phyloP scores from a whole-genome alignment of 2,797 vertebrate genomes.

The Crenuchus spilurus region DNA sequence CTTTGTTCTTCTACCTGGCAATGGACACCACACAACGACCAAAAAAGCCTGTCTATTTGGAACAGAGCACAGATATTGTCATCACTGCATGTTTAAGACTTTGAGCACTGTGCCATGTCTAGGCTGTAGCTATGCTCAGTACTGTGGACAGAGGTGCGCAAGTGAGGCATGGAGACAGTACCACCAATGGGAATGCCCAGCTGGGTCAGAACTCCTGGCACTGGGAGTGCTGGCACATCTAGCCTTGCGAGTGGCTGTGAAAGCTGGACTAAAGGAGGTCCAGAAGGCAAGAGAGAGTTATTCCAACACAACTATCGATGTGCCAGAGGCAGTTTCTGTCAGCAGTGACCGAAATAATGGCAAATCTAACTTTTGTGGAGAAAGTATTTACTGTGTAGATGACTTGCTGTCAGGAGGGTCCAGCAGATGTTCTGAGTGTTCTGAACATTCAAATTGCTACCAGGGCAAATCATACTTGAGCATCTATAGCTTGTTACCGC shows the following conservation, averaged over 20 bases:
- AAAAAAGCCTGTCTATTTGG: slow-evolving; percentile 52
- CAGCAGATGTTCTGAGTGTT: slow-evolving; percentile 29
- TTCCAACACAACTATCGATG: background rate
- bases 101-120: slow-evolving; percentile 79
- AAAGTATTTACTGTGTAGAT: background rate
- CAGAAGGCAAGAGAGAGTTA: slow-evolving; percentile 51
- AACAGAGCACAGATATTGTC: slow-evolving; percentile 82
- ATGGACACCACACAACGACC: slow-evolving; percentile 43
- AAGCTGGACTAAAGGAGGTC: slow-evolving; percentile 78
- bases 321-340: background rate
- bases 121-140: slow-evolving; percentile 85
- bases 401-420: slow-evolving; percentile 12
- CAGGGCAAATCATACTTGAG: slow-evolving; percentile 77
- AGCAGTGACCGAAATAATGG: background rate
- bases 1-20: slow-evolving; percentile 82
- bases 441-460: slow-evolving; percentile 60
- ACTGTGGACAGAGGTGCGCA: slow-evolving; percentile 83
- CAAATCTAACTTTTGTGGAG: background rate
- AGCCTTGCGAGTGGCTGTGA: slow-evolving; percentile 83
- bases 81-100: slow-evolving; percentile 82
- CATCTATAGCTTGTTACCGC: slow-evolving; percentile 85
- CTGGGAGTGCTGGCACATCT: slow-evolving; percentile 87
- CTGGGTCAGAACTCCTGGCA: slow-evolving; percentile 77
- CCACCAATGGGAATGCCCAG: slow-evolving; percentile 85
- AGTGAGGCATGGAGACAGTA: slow-evolving; percentile 84